Percentiles rank a stretch among this genome's conserved stretches.
These are phyloP conservation scores for Drosophila maculinotata DNA, from an alignment of 2,888 invertebrate species.

Conservation along the genomic window DNA sequence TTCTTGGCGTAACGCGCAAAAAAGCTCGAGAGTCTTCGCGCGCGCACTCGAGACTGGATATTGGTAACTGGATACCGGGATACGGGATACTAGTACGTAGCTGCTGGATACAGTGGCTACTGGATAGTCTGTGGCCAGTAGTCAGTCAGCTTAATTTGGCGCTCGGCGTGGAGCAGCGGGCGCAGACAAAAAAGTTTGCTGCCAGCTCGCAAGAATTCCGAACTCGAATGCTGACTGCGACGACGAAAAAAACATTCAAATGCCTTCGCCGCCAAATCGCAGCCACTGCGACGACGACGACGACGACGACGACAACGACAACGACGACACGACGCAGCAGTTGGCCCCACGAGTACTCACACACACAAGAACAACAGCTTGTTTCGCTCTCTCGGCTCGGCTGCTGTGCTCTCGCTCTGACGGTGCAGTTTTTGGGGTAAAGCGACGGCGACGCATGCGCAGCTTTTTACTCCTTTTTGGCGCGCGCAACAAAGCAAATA, in stretches of 20 bases:
- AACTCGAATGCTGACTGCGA: constrained; percentile 84
- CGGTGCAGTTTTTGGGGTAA: constrained; percentile 46
- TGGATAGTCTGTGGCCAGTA: constrained; percentile 33
- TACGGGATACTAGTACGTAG: constrained; percentile 25
- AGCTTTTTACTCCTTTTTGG: constrained; percentile 71
- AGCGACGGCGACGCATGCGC: constrained; percentile 67
- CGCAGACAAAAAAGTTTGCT: constrained; percentile 82
- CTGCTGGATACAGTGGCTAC: constrained; percentile 31
- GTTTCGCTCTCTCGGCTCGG: constrained; percentile 38
- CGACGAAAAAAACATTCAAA: constrained; percentile 84
- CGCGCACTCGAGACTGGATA: constrained; percentile 52
- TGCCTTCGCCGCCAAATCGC: constrained; percentile 81
- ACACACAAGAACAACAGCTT: constrained; percentile 10
- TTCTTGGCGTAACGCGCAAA: constrained; percentile 64
- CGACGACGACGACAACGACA: too few relatives aligned
- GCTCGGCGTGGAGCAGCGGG: constrained; percentile 51
- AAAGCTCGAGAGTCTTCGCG: constrained; percentile 35
- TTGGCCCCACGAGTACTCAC: constrained; percentile 40
- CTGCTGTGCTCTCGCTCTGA: constrained; percentile 55
- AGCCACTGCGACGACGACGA: constrained; percentile 61
- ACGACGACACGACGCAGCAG: too few relatives aligned
- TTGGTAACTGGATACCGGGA: constrained; percentile 23
- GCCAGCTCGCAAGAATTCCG: constrained; percentile 85
- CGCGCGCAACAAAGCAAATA: constrained; percentile 37
- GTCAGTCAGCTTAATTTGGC: constrained; percentile 44